Conservation (phyloP, 2,797 vertebrate species). For the Chiloscyllium punctatum region DNA sequence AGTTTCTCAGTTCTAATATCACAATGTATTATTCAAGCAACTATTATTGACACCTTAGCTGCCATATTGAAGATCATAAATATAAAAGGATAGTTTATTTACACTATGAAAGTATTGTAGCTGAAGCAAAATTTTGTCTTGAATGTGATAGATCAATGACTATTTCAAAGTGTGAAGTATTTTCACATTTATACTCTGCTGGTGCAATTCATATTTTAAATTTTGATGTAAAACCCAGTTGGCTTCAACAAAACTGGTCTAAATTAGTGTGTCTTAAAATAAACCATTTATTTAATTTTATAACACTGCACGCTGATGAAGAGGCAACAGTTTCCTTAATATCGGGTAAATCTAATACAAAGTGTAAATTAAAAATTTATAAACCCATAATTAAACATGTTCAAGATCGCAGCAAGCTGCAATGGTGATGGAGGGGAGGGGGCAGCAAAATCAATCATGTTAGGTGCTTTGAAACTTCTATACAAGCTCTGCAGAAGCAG, state of each 20-base stretch:
- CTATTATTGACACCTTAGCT: not conserved
- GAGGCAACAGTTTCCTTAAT: not conserved
- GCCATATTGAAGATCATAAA: constrained; percentile 21
- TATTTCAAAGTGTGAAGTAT: not conserved
- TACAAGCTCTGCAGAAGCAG: not conserved
- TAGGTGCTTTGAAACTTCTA: not conserved
- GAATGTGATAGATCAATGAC: not conserved
- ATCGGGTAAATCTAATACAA: not conserved
- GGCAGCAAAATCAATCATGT: not conserved
- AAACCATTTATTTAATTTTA: not conserved
- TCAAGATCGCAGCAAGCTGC: not conserved
- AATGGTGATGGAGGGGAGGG: not conserved
- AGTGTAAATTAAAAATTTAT: not conserved
- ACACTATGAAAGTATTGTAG: not conserved
- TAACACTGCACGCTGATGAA: not conserved
- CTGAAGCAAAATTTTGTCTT: not conserved
- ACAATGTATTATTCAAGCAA: not conserved
- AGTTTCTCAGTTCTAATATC: not conserved
- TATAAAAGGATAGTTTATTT: constrained; percentile 7
- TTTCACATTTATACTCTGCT: not conserved
- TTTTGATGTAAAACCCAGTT: not conserved
- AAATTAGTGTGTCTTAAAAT: not conserved
- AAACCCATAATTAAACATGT: constrained; percentile 26
- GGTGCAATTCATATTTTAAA: not conserved
- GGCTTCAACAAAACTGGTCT: not conserved